Conservation (phyloP, 2,888 invertebrate genomes). For the Rhingia campestris region DNA sequence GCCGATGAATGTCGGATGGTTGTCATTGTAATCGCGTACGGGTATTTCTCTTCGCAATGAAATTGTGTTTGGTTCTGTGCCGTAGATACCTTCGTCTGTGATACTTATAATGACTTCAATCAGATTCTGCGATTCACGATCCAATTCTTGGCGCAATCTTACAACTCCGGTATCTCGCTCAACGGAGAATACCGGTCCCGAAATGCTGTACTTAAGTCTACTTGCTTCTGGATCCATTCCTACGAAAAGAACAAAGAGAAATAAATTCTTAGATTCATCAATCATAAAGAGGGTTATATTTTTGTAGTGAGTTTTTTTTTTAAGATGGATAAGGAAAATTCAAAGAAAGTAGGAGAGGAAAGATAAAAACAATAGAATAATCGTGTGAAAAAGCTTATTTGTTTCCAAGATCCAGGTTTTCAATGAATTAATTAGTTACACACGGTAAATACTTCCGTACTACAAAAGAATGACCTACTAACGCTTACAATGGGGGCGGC, state of each 20-base stretch:
- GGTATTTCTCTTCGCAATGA: slow-evolving; percentile 90
- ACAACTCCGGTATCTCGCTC: slow-evolving; percentile 90
- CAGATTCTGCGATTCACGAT: slow-evolving; percentile 87
- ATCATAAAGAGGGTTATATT: slow-evolving; percentile 43
- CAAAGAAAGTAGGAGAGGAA: slow-evolving; percentile 47
- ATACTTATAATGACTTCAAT: slow-evolving; percentile 92
- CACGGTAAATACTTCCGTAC: background rate
- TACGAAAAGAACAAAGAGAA: slow-evolving; percentile 76
- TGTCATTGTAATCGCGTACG: slow-evolving; percentile 91
- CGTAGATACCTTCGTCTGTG: slow-evolving; percentile 88
- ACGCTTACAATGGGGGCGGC: background rate
- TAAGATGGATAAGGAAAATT: slow-evolving; percentile 2
- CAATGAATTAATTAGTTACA: slow-evolving; percentile 5
- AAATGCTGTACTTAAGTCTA: slow-evolving; percentile 89
- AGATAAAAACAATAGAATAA: slow-evolving; percentile 47
- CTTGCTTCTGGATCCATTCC: slow-evolving; percentile 90
- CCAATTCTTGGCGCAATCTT: slow-evolving; percentile 87
- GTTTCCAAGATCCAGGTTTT: slow-evolving; percentile 7
- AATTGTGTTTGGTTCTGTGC: slow-evolving; percentile 90
- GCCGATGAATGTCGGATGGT: slow-evolving; percentile 88
- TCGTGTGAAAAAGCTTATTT: slow-evolving; percentile 53
- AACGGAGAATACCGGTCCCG: slow-evolving; percentile 92
- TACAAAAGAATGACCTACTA: background rate
- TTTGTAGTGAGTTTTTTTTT: background rate
- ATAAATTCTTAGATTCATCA: slow-evolving; percentile 39